These are phyloP conservation scores for Dexiosoma caninum DNA, from an alignment of 2,888 invertebrate species.

Conservation along the genomic window DNA sequence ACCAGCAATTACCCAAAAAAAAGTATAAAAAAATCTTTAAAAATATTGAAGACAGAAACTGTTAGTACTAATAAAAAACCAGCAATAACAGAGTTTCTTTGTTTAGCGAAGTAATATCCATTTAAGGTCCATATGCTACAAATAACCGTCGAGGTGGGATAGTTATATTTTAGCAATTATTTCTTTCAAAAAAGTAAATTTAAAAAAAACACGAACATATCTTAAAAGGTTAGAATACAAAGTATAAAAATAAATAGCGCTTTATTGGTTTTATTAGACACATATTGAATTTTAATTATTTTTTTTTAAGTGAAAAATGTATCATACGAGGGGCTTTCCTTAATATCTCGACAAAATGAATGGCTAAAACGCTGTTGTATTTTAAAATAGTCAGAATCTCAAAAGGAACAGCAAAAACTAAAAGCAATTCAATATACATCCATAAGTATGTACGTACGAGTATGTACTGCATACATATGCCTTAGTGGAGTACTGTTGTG, in stretches of 20 bases:
- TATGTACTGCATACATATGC: too few relatives aligned
- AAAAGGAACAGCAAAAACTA: too few relatives aligned
- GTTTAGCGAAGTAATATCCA: constrained; percentile 37
- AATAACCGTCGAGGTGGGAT: background rate
- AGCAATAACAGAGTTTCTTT: background rate
- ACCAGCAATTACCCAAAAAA: constrained; percentile 57
- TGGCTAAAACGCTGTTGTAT: too few relatives aligned
- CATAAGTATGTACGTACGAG: too few relatives aligned
- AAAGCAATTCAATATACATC: too few relatives aligned
- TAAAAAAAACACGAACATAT: constrained; percentile 54
- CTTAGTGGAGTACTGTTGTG: too few relatives aligned
- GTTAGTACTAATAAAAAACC: constrained; percentile 19
- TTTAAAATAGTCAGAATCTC: too few relatives aligned
- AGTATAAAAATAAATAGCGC: constrained; percentile 28
- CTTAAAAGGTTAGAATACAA: constrained; percentile 33
- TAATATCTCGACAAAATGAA: too few relatives aligned
- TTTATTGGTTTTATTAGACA: background rate
- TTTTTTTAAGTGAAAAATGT: too few relatives aligned
- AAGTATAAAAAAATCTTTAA: constrained; percentile 8
- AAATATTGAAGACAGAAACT: too few relatives aligned
- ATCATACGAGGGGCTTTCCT: too few relatives aligned
- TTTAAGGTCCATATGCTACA: constrained; percentile 40
- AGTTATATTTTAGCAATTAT: background rate
- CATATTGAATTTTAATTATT: background rate
- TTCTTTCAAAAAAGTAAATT: constrained; percentile 29